A percentile compares a stretch with the other conserved stretches of the same genome.
Conservation (phyloP, 1,140 invertebrate species). For the Neuroterus valhalla region DNA sequence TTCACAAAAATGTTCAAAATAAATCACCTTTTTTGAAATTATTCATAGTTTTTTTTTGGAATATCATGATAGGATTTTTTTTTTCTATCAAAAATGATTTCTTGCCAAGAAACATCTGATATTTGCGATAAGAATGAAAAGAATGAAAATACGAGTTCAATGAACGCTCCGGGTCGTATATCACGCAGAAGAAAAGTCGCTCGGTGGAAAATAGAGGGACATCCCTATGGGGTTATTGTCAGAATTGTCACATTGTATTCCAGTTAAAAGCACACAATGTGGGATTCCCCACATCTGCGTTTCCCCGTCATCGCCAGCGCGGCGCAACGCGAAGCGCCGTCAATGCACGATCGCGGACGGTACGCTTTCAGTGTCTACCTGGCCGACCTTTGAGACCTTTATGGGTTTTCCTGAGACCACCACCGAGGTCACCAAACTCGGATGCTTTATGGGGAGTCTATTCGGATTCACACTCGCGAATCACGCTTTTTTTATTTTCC, state of each 20-base stretch:
- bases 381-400: conserved; percentile 1
- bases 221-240: conserved; percentile 25
- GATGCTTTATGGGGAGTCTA: neutral
- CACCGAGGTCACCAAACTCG: conserved; percentile 6
- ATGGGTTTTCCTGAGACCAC: conserved; percentile 16
- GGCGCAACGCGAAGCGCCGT: neutral
- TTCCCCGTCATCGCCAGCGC: neutral
- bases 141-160: conserved; percentile 6
- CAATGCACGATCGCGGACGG: neutral
- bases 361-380: neutral
- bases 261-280: conserved; percentile 17
- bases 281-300: conserved; percentile 12
- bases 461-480: conserved; percentile 14
- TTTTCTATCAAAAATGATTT: too few relatives aligned
- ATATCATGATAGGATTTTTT: too few relatives aligned
- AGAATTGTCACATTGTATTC: conserved; percentile 19
- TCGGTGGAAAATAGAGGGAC: conserved; percentile 23
- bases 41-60: too few relatives aligned
- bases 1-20: too few relatives aligned
- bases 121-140: neutral
- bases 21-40: too few relatives aligned
- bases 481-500: neutral
- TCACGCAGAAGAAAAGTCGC: neutral
- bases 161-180: conserved; percentile 1
- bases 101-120: neutral